Conservation (phyloP, 2,888 invertebrate species). For the Nesidiocoris tenuis region DNA sequence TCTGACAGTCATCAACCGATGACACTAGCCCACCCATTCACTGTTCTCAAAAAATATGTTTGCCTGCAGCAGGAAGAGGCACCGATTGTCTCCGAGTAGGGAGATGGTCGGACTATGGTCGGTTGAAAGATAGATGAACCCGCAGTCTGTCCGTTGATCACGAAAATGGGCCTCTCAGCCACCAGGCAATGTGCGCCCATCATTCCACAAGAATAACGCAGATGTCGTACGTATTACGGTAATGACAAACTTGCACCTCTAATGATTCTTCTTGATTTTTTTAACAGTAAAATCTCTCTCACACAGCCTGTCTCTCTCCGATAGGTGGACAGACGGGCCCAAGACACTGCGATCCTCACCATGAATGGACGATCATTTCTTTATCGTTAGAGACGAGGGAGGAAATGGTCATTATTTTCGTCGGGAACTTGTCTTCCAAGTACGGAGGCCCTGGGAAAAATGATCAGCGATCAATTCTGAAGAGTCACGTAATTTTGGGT, state of each 20-base stretch:
- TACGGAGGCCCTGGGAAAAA: conserved; percentile 26
- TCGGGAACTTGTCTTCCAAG: conserved; percentile 7
- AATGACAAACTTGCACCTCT: conserved; percentile 41
- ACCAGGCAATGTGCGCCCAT: not conserved
- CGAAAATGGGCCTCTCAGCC: conserved; percentile 16
- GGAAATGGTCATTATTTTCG: conserved; percentile 42
- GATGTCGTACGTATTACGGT: conserved; percentile 37
- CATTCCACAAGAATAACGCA: conserved; percentile 29
- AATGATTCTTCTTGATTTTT: conserved; percentile 40
- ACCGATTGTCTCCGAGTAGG: no score
- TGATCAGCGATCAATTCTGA: conserved; percentile 40
- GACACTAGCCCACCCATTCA: no score
- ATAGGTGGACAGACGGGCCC: not conserved
- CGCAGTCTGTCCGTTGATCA: conserved; percentile 25
- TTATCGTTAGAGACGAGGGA: conserved; percentile 40
- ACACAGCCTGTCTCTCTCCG: no score
- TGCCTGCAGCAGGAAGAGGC: no score
- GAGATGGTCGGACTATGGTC: conserved; percentile 7
- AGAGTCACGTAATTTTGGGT: conserved; percentile 27
- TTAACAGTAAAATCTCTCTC: conserved; percentile 33
- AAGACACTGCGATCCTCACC: not conserved
- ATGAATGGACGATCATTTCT: conserved; percentile 44
- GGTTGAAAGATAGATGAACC: conserved; percentile 25
- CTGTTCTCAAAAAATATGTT: no score
- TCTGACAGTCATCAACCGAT: no score